These are phyloP conservation scores for Drymodes brunneopygia DNA, from an alignment of 2,113 vertebrate species.

Conservation along the genomic window DNA sequence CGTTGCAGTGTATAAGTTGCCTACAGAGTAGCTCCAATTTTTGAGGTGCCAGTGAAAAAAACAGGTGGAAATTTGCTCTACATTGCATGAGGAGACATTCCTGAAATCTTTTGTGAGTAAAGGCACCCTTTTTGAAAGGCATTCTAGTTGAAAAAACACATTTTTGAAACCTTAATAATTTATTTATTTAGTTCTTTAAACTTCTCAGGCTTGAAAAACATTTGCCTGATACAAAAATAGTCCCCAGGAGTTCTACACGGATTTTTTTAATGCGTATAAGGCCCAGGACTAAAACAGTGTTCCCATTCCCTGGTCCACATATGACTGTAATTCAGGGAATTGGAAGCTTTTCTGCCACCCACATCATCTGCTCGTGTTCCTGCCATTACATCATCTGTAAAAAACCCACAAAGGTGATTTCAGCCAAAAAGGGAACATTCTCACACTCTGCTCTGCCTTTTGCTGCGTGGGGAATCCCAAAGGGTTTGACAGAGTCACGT, in stretches of 20 bases:
- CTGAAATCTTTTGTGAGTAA: background rate
- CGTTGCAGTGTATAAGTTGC: background rate
- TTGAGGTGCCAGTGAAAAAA: background rate
- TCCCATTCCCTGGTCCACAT: background rate
- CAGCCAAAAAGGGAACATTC: background rate
- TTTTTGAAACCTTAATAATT: background rate
- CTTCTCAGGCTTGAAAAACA: background rate
- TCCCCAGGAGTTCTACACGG: background rate
- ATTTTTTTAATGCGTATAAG: background rate
- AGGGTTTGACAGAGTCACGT: accelerated
- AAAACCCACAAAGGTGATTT: background rate
- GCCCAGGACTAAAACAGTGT: background rate
- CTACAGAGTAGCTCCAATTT: background rate
- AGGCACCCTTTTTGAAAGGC: background rate
- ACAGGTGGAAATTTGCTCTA: background rate
- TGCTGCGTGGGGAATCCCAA: background rate
- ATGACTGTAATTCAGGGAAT: background rate
- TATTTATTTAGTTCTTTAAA: background rate
- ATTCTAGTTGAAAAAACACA: accelerated
- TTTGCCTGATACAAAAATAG: background rate
- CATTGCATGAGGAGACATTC: background rate
- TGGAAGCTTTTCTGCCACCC: background rate
- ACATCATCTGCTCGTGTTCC: background rate
- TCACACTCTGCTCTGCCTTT: background rate
- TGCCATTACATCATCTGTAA: background rate